phyloP scores from a whole-genome alignment of 2,113 vertebrate species.

The Chaenogobius annularis region DNA sequence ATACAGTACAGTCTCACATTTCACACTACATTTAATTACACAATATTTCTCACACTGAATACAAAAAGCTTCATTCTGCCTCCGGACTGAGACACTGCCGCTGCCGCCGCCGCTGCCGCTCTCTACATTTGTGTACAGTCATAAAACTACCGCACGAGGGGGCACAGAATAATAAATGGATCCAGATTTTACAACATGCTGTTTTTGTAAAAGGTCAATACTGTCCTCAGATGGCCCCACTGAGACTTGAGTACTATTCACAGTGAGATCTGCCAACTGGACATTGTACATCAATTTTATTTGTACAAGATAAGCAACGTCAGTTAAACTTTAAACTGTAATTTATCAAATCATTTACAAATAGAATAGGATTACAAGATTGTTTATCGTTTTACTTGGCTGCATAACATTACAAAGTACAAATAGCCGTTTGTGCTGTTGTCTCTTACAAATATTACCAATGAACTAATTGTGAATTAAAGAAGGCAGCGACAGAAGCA shows the following conservation, averaged over 20 bases:
- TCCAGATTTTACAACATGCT: slow-evolving; percentile 40
- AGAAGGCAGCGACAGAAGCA: not conserved
- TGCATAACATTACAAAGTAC: not conserved
- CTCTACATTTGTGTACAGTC: slow-evolving; percentile 35
- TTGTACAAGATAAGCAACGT: not conserved
- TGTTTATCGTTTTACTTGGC: not conserved
- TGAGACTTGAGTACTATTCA: slow-evolving; percentile 26
- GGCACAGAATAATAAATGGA: slow-evolving; percentile 43
- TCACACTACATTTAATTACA: slow-evolving; percentile 12
- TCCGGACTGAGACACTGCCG: slow-evolving; percentile 70
- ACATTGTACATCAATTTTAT: not conserved
- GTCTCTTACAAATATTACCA: not conserved
- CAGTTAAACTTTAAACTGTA: not conserved
- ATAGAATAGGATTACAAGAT: not conserved
- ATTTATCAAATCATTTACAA: not conserved
- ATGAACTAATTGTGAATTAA: not conserved
- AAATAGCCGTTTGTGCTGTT: not conserved
- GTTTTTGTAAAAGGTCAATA: slow-evolving; percentile 41
- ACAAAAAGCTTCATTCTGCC: slow-evolving; percentile 69
- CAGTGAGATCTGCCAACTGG: not conserved
- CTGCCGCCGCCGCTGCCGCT: slow-evolving; percentile 17
- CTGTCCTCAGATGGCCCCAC: slow-evolving; percentile 29
- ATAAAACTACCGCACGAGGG: slow-evolving; percentile 37
- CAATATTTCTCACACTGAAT: slow-evolving; percentile 22
- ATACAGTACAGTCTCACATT: not conserved